These are phyloP conservation scores for Julus scandinavius DNA, from an alignment of 2,888 invertebrate species.

Conservation along the genomic window DNA sequence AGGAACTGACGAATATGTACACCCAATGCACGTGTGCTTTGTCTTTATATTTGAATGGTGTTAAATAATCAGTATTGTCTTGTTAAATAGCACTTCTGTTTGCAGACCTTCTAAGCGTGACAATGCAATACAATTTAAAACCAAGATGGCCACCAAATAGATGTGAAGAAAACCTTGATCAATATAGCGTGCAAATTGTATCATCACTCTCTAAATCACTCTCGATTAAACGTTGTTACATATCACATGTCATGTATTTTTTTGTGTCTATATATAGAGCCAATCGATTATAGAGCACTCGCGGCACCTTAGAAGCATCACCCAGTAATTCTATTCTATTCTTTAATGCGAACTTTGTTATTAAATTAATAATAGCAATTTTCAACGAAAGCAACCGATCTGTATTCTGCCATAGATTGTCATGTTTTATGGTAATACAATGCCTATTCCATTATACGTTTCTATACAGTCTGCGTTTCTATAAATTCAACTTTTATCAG, in stretches of 20 bases:
- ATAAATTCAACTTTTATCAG: too few species aligned
- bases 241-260: background rate
- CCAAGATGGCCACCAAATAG: too few species aligned
- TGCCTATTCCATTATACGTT: background rate
- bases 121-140: too few species aligned
- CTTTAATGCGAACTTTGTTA: background rate
- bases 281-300: background rate
- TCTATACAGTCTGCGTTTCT: background rate
- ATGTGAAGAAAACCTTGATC: too few species aligned
- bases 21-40: background rate
- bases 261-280: background rate
- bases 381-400: background rate
- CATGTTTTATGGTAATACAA: background rate
- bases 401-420: background rate
- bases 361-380: slow-evolving; percentile 18
- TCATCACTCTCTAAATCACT: background rate
- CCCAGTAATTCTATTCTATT: background rate
- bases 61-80: too few species aligned
- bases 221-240: background rate
- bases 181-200: too few species aligned
- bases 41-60: background rate
- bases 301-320: background rate
- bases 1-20: background rate
- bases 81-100: too few species aligned
- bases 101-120: too few species aligned